Evolutionary conservation across 2,113 vertebrate genomes (phyloP), one percentile per base, ranked within the genome.

Genomic region (Phyllostomus discolor): DNA sequence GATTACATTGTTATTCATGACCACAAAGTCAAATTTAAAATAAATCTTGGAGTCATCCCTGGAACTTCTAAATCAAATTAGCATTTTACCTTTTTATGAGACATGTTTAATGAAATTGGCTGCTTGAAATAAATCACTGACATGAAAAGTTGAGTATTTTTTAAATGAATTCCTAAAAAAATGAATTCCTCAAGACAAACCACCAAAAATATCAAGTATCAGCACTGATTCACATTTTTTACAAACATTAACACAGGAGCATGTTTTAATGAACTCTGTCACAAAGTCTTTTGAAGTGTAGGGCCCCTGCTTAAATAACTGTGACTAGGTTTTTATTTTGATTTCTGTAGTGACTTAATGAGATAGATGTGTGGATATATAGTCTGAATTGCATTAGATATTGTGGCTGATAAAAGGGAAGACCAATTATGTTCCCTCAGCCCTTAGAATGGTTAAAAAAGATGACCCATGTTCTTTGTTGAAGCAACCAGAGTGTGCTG

Each of bases 1-100:
- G 31, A 81, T 94, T 88, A 38, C 35, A 73, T 86, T 94, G 70
- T 94, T 95, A 95, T 15, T 94, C 14, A 26, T 91, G 67, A 94
- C 22, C 24, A 35, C 24, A 67, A 90, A 35, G 28, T 69, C 83
- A 76, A 85, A 50, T 79, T 95, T 87, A 88, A 41, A 96, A 31
- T 92, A 46, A 59, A 22, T 92, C 62, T 95, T 90, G 24, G n/a
- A 92, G 79, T 91, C 38, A 91, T 41, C n/a, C 54, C 31, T 95
- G 87, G 59, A 88, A 80, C 66, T 88, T 95, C 35, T 67, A 82
- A 82, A 72, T 95, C 50, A 80, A 72, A 59, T 91, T 80, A 78
- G 38, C n/a, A 59, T 79, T 85, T 31, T 22, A 50, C 35, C 10
- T 88, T 31, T 94, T 80, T 96, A 94, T 46, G 41, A 43, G 33